A percentile compares a stretch with the other conserved stretches of the same genome.
Conservation (phyloP, 2,797 vertebrate genomes). For the Sardinella longiceps region DNA sequence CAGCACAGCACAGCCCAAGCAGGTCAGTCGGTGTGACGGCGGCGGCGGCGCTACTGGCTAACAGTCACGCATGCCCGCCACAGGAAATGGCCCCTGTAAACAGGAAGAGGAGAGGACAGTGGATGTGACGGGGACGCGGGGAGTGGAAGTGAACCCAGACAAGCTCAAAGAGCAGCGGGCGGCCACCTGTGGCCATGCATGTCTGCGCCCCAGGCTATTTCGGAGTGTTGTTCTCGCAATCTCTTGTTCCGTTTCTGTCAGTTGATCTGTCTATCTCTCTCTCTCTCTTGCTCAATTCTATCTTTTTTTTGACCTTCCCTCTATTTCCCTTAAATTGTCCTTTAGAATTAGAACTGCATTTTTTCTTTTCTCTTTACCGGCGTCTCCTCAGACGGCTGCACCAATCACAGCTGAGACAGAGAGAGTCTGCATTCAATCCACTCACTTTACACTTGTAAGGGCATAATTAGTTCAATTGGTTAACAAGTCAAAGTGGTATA, state of each 20-base stretch:
- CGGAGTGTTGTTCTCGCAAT: not conserved
- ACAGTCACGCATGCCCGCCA: slow-evolving; percentile 1
- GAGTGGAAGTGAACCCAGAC: slow-evolving; percentile 20
- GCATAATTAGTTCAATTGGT: too few relatives aligned
- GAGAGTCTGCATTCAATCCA: too few relatives aligned
- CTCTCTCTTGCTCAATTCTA: not conserved
- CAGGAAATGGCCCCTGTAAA: slow-evolving; percentile 29
- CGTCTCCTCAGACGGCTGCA: too few relatives aligned
- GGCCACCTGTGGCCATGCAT: slow-evolving; percentile 14
- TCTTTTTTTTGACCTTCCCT: not conserved
- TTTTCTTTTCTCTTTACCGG: too few relatives aligned
- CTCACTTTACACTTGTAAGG: too few relatives aligned
- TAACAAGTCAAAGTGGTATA: too few relatives aligned
- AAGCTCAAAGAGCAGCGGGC: not conserved
- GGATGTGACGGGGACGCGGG: slow-evolving; percentile 40
- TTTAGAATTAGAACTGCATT: too few relatives aligned
- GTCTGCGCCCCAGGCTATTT: not conserved
- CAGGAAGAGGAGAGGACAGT: slow-evolving; percentile 42
- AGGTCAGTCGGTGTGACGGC: not conserved
- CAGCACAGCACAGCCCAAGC: too few relatives aligned
- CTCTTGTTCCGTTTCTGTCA: not conserved
- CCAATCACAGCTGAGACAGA: too few relatives aligned
- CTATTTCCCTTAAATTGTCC: not conserved
- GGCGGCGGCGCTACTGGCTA: not conserved
- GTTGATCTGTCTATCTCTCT: not conserved